phyloP scores from a whole-genome alignment of 2,888 invertebrate species.

The Opisthograptis luteolata region DNA sequence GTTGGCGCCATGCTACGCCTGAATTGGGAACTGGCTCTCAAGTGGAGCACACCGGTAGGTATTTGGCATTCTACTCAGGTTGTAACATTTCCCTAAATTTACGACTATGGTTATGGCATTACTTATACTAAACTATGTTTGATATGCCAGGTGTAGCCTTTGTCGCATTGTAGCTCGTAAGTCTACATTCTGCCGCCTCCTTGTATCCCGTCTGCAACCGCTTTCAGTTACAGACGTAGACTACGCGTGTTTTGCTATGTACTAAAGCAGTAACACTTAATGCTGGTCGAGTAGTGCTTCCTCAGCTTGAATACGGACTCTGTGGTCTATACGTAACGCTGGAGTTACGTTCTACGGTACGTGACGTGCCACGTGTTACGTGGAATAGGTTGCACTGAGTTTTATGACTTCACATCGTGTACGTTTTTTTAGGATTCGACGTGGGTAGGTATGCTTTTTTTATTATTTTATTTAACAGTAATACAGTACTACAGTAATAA shows the following conservation, averaged over 20 bases:
- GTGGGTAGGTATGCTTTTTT: neutral
- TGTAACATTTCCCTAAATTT: no score
- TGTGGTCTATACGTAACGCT: slow-evolving; percentile 20
- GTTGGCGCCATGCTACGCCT: no score
- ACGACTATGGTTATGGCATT: no score
- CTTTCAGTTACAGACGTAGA: slow-evolving; percentile 7
- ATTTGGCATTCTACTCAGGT: no score
- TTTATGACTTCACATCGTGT: slow-evolving; percentile 1
- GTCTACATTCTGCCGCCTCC: neutral
- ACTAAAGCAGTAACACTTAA: slow-evolving; percentile 25
- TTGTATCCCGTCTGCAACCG: slow-evolving; percentile 3
- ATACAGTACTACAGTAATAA: no score
- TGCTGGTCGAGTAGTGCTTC: slow-evolving; percentile 29
- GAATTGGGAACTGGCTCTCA: no score
- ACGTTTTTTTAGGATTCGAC: neutral
- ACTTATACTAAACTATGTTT: no score
- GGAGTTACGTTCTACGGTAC: slow-evolving; percentile 25
- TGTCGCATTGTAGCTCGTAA: neutral
- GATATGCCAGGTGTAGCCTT: no score
- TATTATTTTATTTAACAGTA: no score
- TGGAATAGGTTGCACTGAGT: neutral
- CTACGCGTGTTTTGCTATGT: slow-evolving; percentile 12
- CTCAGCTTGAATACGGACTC: slow-evolving; percentile 28
- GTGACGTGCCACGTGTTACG: slow-evolving; percentile 12
- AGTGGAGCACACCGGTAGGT: no score